A percentile compares a stretch with the other conserved stretches of the same genome.
These are phyloP conservation scores for Erpetoichthys calabaricus DNA, from an alignment of 2,797 vertebrate genomes.

Conservation along the genomic window DNA sequence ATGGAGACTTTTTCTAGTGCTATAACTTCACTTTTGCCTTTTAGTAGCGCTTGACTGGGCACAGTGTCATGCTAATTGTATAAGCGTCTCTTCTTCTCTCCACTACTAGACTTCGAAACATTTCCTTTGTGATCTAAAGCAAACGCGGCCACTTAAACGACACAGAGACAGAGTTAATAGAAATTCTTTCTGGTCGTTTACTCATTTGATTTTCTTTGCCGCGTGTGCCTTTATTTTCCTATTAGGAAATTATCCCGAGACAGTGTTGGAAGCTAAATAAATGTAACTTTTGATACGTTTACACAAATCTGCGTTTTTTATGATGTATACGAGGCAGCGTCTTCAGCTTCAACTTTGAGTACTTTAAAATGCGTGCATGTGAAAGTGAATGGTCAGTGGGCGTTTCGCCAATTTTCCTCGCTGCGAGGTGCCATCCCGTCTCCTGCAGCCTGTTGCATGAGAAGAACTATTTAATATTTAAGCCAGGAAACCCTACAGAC, in stretches of 20 bases:
- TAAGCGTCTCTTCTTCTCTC: conserved; percentile 17
- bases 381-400: conserved; percentile 35
- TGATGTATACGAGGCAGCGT: too few relatives aligned
- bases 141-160: conserved; percentile 35
- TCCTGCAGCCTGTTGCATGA: conserved; percentile 10
- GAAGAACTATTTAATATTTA: not conserved
- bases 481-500: conserved; percentile 2
- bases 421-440: conserved; percentile 39
- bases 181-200: conserved; percentile 21
- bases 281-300: too few relatives aligned
- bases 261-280: too few relatives aligned
- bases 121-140: conserved; percentile 25
- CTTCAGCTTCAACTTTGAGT: too few relatives aligned
- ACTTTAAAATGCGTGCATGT: not conserved
- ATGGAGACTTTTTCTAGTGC: conserved; percentile 17
- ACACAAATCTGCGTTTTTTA: too few relatives aligned
- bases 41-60: conserved; percentile 32
- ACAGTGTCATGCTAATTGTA: conserved; percentile 45
- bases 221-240: conserved; percentile 26
- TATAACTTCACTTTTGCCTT: conserved; percentile 32
- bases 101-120: conserved; percentile 23
- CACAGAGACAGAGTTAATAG: conserved; percentile 35
- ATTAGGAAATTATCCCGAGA: too few relatives aligned
- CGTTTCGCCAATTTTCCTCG: conserved; percentile 48
- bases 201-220: conserved; percentile 23